A percentile compares a stretch with the other conserved stretches of the same genome.
Evolutionary conservation across 2,888 invertebrate genomes (phyloP).

Genomic region (Taenaris catops): DNA sequence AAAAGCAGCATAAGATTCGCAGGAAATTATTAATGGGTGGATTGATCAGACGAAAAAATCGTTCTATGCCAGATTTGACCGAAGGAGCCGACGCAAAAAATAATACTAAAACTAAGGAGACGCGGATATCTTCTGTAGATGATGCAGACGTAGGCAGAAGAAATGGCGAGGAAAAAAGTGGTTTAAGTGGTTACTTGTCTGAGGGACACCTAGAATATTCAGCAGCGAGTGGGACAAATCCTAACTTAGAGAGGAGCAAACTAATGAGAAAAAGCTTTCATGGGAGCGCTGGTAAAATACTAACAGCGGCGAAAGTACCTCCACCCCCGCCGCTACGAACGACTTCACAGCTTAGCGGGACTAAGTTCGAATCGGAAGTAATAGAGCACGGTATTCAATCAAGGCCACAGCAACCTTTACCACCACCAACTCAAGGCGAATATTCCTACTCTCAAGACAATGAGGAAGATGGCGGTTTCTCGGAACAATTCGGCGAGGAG

Average conservation of each 20-base stretch:
- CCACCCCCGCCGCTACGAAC: conserved; percentile 92
- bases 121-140: conserved; percentile 81
- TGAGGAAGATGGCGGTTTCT: conserved; percentile 69
- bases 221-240: conserved; percentile 83
- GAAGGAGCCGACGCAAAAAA: conserved; percentile 84
- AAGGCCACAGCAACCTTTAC: conserved; percentile 61
- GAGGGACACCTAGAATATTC: conserved; percentile 92
- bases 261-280: conserved; percentile 94
- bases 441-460: conserved; percentile 45
- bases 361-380: conserved; percentile 82
- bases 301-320: conserved; percentile 91
- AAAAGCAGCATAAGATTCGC: conserved; percentile 94
- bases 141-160: conserved; percentile 87
- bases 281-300: conserved; percentile 89
- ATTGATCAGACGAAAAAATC: conserved; percentile 91
- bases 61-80: conserved; percentile 95
- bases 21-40: conserved; percentile 94
- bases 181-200: conserved; percentile 89
- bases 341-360: conserved; percentile 89
- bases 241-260: conserved; percentile 91
- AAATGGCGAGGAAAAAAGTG: conserved; percentile 78
- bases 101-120: conserved; percentile 55
- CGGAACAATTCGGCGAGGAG: conserved; percentile 76
- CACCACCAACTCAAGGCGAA: conserved; percentile 36
- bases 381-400: conserved; percentile 60